A percentile compares a stretch with the other conserved stretches of the same genome.
Evolutionary conservation across 2,797 vertebrate species (phyloP).

Genomic region (Dryobates pubescens): DNA sequence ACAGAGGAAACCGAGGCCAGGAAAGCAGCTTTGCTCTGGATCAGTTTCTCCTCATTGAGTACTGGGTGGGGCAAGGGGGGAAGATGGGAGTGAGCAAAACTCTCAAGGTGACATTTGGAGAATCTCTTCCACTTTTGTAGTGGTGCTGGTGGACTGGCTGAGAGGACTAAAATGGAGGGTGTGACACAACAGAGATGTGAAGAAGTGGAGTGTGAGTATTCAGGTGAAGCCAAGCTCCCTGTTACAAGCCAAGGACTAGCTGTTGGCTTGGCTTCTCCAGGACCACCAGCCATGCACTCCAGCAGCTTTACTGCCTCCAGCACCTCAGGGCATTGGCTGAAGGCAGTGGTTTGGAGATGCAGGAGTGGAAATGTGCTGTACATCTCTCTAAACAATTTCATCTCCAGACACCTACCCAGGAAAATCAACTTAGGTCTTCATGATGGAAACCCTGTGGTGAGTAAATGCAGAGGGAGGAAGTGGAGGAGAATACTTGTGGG

Average conservation of each 20-base stretch:
- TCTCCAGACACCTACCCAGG: neutral
- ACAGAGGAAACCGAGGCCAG: neutral
- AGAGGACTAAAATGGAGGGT: neutral
- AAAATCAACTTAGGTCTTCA: neutral
- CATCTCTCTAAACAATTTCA: neutral
- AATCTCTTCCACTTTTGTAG: neutral
- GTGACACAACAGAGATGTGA: neutral
- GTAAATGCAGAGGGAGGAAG: neutral
- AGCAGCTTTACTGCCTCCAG: neutral
- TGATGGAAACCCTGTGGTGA: neutral
- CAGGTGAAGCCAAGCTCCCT: neutral
- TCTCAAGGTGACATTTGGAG: neutral
- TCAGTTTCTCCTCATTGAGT: neutral
- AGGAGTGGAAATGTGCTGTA: neutral
- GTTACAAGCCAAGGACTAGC: neutral
- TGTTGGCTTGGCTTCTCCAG: neutral
- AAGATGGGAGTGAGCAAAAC: neutral
- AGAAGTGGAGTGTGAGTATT: neutral
- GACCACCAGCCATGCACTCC: neutral
- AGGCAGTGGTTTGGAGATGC: neutral
- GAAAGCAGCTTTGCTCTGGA: neutral
- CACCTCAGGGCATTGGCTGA: rapidly evolving
- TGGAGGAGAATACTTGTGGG: neutral
- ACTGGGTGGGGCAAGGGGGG: rapidly evolving
- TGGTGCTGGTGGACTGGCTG: neutral